These are phyloP conservation scores for Epinotia nisella DNA, from an alignment of 2,888 invertebrate species.

Conservation along the genomic window DNA sequence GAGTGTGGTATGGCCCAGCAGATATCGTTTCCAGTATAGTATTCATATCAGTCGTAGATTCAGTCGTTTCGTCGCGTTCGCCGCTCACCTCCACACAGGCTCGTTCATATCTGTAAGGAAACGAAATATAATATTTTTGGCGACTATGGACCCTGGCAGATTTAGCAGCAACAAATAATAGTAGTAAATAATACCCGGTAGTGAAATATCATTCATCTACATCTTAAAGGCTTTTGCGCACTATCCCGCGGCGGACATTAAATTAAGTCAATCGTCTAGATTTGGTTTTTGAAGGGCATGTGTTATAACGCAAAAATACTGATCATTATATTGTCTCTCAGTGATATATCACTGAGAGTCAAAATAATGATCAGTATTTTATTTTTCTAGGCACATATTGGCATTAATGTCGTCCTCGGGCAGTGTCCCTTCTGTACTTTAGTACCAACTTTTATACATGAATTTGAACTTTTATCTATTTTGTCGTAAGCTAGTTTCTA, in stretches of 20 bases:
- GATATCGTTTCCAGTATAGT: slow-evolving; percentile 32
- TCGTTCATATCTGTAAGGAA: slow-evolving; percentile 67
- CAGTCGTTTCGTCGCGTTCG: slow-evolving; percentile 50
- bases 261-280: background rate
- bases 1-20: background rate
- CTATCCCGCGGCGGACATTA: background rate
- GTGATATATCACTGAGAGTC: too few species aligned
- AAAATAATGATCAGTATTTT: background rate
- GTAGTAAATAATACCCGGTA: background rate
- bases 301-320: too few species aligned
- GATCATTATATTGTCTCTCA: too few species aligned
- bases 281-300: background rate
- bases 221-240: slow-evolving; percentile 1
- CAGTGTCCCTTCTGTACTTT: background rate
- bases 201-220: background rate
- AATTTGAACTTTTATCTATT: background rate
- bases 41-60: slow-evolving; percentile 49
- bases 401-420: too few species aligned
- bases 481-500: background rate
- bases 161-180: background rate
- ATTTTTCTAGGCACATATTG: background rate
- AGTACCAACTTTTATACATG: background rate
- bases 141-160: background rate
- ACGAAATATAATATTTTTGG: background rate
- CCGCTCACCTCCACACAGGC: slow-evolving; percentile 63